Percentiles rank a stretch among this genome's conserved stretches.
Conservation (phyloP, 2,113 vertebrate species). For the Misgurnus anguillicaudatus region DNA sequence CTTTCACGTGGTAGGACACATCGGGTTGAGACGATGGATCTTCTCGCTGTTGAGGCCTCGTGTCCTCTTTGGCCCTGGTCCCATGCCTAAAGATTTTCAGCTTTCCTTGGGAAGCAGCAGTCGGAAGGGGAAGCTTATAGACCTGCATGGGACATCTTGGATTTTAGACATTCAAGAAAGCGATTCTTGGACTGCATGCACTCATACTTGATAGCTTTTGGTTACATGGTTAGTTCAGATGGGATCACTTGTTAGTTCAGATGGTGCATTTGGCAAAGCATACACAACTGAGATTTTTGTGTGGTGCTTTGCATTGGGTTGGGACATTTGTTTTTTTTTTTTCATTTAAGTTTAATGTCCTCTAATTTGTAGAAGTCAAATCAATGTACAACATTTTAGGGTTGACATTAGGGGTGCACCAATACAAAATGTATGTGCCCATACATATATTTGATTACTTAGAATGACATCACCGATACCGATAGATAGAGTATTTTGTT, state of each 20-base stretch:
- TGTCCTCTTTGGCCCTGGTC: slow-evolving; percentile 62
- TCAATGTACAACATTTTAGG: too few relatives aligned
- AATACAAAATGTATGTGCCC: too few relatives aligned
- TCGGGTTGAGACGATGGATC: slow-evolving; percentile 67
- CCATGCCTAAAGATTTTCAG: slow-evolving; percentile 71
- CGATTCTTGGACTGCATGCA: too few relatives aligned
- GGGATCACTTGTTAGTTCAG: too few relatives aligned
- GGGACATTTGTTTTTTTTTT: slow-evolving; percentile 12
- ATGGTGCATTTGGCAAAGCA: too few relatives aligned
- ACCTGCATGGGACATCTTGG: slow-evolving; percentile 76
- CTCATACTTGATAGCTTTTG: too few relatives aligned
- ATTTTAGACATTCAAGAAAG: neutral
- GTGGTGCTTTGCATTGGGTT: neutral
- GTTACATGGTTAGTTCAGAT: too few relatives aligned
- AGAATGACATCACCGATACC: too few relatives aligned
- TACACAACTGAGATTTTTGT: neutral
- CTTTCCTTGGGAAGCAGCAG: slow-evolving; percentile 67
- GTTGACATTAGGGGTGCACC: too few relatives aligned
- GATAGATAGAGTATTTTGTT: too few relatives aligned
- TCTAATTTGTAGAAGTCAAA: too few relatives aligned
- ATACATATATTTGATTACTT: too few relatives aligned
- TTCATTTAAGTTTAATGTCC: neutral
- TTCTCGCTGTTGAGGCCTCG: slow-evolving; percentile 36
- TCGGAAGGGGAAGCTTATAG: slow-evolving; percentile 77
- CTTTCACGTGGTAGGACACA: slow-evolving; percentile 85